These are phyloP conservation scores for Zaprionus lachaisei DNA, from an alignment of 1,140 invertebrate genomes.

Conservation along the genomic window DNA sequence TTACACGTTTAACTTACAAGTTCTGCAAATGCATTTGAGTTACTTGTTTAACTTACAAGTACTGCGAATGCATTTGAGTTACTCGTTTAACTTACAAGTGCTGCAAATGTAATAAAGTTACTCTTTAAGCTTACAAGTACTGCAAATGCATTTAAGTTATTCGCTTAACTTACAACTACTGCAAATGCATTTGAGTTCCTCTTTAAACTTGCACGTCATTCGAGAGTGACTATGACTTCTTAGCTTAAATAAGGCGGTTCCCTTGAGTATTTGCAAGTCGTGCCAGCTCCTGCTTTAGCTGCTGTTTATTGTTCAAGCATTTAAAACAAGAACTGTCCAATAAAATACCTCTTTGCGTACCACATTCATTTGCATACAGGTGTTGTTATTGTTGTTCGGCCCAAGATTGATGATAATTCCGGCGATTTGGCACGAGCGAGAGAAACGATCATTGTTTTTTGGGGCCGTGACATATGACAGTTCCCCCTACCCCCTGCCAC, in stretches of 20 bases:
- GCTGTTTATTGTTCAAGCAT: neutral
- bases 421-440: slow-evolving; percentile 49
- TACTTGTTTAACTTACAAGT: too few species aligned
- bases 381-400: slow-evolving; percentile 36
- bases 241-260: neutral
- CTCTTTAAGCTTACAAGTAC: neutral
- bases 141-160: neutral
- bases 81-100: too few species aligned
- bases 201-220: neutral
- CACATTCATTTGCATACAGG: slow-evolving; percentile 45
- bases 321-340: slow-evolving; percentile 39
- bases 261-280: slow-evolving; percentile 12
- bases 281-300: neutral
- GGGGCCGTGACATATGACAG: neutral
- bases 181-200: neutral
- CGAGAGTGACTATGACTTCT: neutral
- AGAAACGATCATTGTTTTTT: slow-evolving; percentile 32
- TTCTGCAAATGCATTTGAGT: too few species aligned
- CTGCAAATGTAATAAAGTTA: too few species aligned
- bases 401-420: slow-evolving; percentile 51
- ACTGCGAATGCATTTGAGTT: too few species aligned
- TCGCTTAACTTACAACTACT: neutral
- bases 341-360: slow-evolving; percentile 31
- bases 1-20: too few species aligned
- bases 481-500: neutral